phyloP scores from a whole-genome alignment of 1,140 invertebrate species.

The Piezodorus guildinii region DNA sequence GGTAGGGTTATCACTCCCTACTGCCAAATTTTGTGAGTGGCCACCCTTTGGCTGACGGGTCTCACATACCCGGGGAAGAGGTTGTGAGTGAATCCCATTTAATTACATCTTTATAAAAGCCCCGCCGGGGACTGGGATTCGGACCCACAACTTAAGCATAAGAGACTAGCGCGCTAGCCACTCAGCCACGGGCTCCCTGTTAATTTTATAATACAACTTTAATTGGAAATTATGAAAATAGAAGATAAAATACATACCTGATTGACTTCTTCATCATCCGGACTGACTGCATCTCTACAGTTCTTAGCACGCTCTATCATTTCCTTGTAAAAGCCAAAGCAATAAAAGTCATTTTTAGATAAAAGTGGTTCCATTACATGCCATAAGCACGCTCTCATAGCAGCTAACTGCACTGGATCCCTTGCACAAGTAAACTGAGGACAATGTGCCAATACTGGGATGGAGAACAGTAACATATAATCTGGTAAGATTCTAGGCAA shows the following conservation, averaged over 20 bases:
- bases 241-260: conserved; percentile 40
- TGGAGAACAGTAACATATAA: conserved; percentile 90
- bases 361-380: conserved; percentile 89
- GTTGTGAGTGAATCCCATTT: no score
- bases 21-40: no score
- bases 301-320: conserved; percentile 86
- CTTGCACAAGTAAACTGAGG: conserved; percentile 65
- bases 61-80: no score
- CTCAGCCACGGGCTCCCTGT: no score
- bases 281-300: conserved; percentile 75
- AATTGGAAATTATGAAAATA: no score
- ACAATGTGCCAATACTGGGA: conserved; percentile 85
- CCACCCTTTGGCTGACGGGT: no score
- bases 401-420: conserved; percentile 59
- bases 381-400: conserved; percentile 76
- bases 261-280: conserved; percentile 68
- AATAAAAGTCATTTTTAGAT: conserved; percentile 85
- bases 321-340: conserved; percentile 90
- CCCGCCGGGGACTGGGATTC: no score
- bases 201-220: no score
- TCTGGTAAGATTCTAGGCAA: conserved; percentile 84
- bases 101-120: no score
- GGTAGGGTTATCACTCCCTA: no score
- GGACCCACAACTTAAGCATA: no score
- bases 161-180: no score